phyloP scores from a whole-genome alignment of 2,113 vertebrate species.

The Upupa epops region DNA sequence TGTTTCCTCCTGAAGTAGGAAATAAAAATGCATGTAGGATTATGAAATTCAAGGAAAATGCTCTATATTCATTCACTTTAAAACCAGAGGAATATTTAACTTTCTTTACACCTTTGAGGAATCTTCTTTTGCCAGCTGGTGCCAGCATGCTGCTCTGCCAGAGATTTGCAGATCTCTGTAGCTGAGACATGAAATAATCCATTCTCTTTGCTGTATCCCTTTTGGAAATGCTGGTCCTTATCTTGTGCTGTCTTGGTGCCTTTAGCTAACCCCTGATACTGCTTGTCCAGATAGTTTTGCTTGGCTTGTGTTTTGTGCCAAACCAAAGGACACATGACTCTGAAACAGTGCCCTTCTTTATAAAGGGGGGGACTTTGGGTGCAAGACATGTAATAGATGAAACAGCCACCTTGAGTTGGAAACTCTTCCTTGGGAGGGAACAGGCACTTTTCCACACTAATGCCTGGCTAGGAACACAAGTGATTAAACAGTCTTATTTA shows the following conservation, averaged over 20 bases:
- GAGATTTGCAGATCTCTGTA: not conserved
- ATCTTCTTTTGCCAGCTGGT: not conserved
- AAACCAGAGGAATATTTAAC: not conserved
- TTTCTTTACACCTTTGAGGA: not conserved
- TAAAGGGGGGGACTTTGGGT: not conserved
- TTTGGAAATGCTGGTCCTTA: not conserved
- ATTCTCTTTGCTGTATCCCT: not conserved
- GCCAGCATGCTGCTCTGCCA: not conserved
- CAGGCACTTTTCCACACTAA: not conserved
- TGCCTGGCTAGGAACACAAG: not conserved
- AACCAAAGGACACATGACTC: not conserved
- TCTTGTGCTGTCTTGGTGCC: not conserved
- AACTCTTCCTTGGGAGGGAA: not conserved
- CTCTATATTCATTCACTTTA: not conserved
- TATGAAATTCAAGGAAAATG: not conserved
- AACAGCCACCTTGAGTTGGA: not conserved
- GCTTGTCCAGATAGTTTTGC: not conserved
- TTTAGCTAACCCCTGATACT: not conserved
- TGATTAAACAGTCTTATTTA: not conserved
- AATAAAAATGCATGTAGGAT: not conserved
- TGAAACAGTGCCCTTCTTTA: not conserved
- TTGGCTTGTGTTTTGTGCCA: not conserved
- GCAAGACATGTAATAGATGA: not conserved
- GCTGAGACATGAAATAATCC: not conserved
- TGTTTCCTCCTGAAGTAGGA: not conserved